Conservation (phyloP, 1,140 invertebrate genomes). For the Drosophila trapezifrons region DNA sequence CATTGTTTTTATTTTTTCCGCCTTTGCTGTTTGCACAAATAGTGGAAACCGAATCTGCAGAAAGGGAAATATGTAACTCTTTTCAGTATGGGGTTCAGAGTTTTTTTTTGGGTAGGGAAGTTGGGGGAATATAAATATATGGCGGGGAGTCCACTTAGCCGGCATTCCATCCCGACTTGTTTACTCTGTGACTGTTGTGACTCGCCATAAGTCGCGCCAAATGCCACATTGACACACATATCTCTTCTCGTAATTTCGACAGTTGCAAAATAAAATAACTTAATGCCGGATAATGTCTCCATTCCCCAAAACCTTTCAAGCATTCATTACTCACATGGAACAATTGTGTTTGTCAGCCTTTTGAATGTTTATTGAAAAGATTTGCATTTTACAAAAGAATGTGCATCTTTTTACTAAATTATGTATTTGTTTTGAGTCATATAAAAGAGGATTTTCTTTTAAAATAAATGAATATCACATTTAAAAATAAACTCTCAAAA, state of each 20-base stretch:
- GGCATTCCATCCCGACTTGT: slow-evolving; percentile 33
- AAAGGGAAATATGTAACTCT: slow-evolving; percentile 14
- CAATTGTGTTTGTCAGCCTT: slow-evolving; percentile 4
- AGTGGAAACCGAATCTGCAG: background rate
- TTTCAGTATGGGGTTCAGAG: background rate
- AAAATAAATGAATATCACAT: too few relatives aligned
- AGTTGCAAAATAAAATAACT: slow-evolving; percentile 30
- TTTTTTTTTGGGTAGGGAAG: slow-evolving; percentile 12
- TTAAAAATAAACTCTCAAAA: background rate
- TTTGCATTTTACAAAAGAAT: slow-evolving; percentile 6
- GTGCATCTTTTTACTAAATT: background rate
- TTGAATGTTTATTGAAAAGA: slow-evolving; percentile 12
- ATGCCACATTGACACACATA: slow-evolving; percentile 53
- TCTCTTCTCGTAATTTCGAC: slow-evolving; percentile 28
- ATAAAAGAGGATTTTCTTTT: too few relatives aligned
- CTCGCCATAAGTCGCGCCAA: slow-evolving; percentile 32
- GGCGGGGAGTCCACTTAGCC: slow-evolving; percentile 22
- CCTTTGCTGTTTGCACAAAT: slow-evolving; percentile 41
- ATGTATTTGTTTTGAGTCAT: slow-evolving; percentile 6
- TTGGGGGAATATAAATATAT: background rate
- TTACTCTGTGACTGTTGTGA: slow-evolving; percentile 29
- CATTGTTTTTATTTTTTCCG: slow-evolving; percentile 53
- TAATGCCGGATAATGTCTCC: slow-evolving; percentile 48
- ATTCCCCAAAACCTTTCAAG: slow-evolving; percentile 22
- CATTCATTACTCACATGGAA: slow-evolving; percentile 9